Evolutionary conservation across 2,797 vertebrate genomes (phyloP), one percentile per base, ranked within the genome.

Genomic region (Sylvia borin): DNA sequence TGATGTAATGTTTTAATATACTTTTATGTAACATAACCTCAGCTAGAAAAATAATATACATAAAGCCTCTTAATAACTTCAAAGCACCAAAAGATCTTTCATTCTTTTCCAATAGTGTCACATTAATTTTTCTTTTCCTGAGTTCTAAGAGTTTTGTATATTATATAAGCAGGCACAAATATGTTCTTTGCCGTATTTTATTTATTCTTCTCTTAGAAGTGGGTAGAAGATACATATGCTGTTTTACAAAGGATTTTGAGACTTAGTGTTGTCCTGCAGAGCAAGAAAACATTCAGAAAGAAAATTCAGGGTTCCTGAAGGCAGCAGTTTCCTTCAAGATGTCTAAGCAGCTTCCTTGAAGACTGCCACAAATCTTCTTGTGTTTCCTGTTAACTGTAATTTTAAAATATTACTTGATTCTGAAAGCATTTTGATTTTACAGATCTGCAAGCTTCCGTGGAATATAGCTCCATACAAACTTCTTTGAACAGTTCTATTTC

Each of bases 41-140:
- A 86, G 20, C 62, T 76, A 78, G 53, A 64, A 93, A 85, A 92
- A 34, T 53, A 57, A 75, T 53, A 68, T 8, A 42, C 20, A 20
- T 76, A 29, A 71, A 94, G 21, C 16, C 38, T 87, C 62, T 93
- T 91, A 43, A 45, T 75, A 36, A 54, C 84, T 94, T 96, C 91
- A 93, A 92, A 94, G 91, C 45, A 83, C 15, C 31, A 22, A 57
- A 80, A 83, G 57, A 51, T 26, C 88, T 90, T 95, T 93, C 65
- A 85, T 93, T 94, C 65, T 80, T 53, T 92, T 96, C 95, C 93
- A 91, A 67, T 47, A 85, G 58, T 68, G 68, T 92, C 89, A 90
- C 54, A 61, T 65, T 79, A 71, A 86, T 93, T 93, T 92, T 89
- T 88, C 53, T 94, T 91, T 67, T 93, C 57, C 95, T 38, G 65